Base-by-base conservation (phyloP, 2,888 invertebrate genomes). In the Oscheius sp. region DNA sequence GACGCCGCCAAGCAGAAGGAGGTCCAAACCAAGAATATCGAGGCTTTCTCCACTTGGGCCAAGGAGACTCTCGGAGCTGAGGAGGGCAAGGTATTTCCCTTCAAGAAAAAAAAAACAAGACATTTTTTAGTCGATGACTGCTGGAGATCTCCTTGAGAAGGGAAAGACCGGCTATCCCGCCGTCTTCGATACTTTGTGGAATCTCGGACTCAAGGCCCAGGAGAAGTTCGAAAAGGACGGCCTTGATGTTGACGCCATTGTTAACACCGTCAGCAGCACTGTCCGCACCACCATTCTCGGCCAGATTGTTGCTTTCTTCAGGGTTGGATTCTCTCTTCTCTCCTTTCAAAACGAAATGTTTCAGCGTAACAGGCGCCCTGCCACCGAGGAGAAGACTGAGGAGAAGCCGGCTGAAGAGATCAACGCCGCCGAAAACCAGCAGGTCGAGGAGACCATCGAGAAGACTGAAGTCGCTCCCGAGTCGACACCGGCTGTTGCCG, bases 121-220 rank as follows among this genome's bases (percentile, higher is more conserved):
- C 37, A 37, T 37, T 6, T 70, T 78, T 45, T 74, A 80, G 76
- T 77, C 75, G n/a, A 66, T 84, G 70, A 70, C 78, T 17, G 72
- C 70, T 55, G 82, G 75, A n/a, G 84, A 84, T 69, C 72, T 84
- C 39, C 69, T 78, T 63, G 83, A 84, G 70, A 84, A 84, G 76
- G 84, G 84, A 65, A 84, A 84, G 70, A 74, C 76, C 66, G 84
- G 82, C 34, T 84, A 80, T 71, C 72, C 74, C 10, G 79, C 82
- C 23, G 82, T 84, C 52, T 82, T 84, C 79, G 72, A 80, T 46
- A 81, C 84, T 8, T 71, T 84, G 65, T 82, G 82, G 81, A 73
- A 77, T 37, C 71, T 84, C 15, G 84, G 76, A 61, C 53, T 73
- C 23, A 66, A 73, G 65, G 79, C 80, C 31, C 73, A 75, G 61